Base-by-base conservation (phyloP, 2,113 vertebrate species). In the Xiphophorus hellerii region DNA sequence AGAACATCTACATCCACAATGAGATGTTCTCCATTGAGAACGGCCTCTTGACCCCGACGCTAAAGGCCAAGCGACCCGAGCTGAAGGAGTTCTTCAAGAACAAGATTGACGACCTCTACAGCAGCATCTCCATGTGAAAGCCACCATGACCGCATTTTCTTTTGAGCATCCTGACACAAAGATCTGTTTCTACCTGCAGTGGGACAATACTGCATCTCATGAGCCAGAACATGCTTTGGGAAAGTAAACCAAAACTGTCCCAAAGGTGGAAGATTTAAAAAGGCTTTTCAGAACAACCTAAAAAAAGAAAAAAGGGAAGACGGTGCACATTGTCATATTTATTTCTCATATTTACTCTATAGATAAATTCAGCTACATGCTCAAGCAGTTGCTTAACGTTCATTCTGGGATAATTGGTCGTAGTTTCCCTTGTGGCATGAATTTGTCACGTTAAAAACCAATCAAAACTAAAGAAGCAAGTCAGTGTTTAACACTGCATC, bases 1-100 rank as follows among this genome's bases (percentile, higher is more conserved):
- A 99, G 95, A 96, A 97, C 90, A 95, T 99, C 94, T 94, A 97
- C 88, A 90, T 99, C 90, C 96, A 99, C 81, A 95, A 90, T 30
- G 97, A 98, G 62, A 96, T 97, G 97, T 99, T 99, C 93, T 96
- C 97, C 35, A 96, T 98, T 80, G 89, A 96, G 82, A 99, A 99
- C 4, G 96, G 97, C 85, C 95, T 99, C 91, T 92, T 99, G 94
- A 99, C 98, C 0, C 98, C 98, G 1, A 99, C 98, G 0, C 86
- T 99, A 82, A 99, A 99, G 93, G 96, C 98, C 62, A 99, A 96
- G 90, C 95, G 98, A 84, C 95, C 96, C 0, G 97, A 99, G 90
- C 94, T 99, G 76, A 97, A 95, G 94, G 97, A 97, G 87, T 97
- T 95, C 94, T 99, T 99, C 94, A 98, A 95, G 93, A 93, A 81